Conservation (phyloP, 2,113 vertebrate species). For the Amblyopsis rosae region DNA sequence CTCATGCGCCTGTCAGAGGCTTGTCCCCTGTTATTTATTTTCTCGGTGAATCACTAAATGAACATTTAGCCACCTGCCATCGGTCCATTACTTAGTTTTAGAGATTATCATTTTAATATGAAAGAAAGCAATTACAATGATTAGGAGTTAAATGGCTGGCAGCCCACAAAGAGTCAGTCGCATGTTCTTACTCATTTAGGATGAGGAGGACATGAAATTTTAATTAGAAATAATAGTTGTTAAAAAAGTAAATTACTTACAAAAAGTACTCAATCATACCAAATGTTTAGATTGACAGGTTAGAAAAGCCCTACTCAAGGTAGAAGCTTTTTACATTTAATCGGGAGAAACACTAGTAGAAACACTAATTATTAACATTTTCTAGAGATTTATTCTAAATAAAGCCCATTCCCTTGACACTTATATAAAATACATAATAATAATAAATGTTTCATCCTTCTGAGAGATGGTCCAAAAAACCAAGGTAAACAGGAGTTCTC, state of each 20-base stretch:
- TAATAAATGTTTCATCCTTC: no score
- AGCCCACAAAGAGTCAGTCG: slow-evolving; percentile 21
- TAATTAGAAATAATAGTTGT: slow-evolving; percentile 25
- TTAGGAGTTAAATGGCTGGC: slow-evolving; percentile 66
- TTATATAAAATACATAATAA: no score
- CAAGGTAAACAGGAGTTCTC: no score
- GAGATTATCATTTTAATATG: slow-evolving; percentile 70
- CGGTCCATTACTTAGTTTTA: slow-evolving; percentile 72
- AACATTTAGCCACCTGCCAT: slow-evolving; percentile 76
- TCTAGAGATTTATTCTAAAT: no score
- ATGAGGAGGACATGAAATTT: slow-evolving; percentile 20
- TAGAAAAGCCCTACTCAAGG: not conserved
- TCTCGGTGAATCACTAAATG: slow-evolving; percentile 70
- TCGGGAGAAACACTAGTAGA: not conserved
- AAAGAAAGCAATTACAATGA: slow-evolving; percentile 74
- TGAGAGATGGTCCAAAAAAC: no score
- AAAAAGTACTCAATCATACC: slow-evolving; percentile 30
- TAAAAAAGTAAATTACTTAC: not conserved
- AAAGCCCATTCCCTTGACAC: no score
- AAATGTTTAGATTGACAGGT: slow-evolving; percentile 8
- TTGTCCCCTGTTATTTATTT: slow-evolving; percentile 75
- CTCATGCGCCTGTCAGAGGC: slow-evolving; percentile 66
- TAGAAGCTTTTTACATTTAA: not conserved
- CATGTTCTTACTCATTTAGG: slow-evolving; percentile 41
- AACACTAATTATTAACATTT: not conserved